Base-by-base conservation (phyloP, 2,888 invertebrate species). In the Aleiodes alternator region DNA sequence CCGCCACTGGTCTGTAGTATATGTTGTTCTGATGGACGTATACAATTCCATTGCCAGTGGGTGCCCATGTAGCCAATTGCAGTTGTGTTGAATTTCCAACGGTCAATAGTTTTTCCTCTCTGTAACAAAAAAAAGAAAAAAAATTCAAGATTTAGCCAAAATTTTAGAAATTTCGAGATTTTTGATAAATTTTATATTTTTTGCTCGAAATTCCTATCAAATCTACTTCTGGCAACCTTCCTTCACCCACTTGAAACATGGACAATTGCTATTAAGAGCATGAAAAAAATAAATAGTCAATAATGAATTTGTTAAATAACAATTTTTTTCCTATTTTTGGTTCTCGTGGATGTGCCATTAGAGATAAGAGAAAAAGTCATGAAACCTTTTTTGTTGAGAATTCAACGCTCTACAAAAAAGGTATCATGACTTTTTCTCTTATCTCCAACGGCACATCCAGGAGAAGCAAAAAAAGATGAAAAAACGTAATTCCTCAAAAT, bases 61-160 rank as follows among this genome's bases (percentile, higher is more conserved):
- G 95, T 0, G 93, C 92, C 96, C 96, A 97, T 43, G 93, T 91
- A n/a, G 93, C 94, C 79, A 95, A 92, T 86, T 96, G 94, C 29
- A 95, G 90, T 59, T 91, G 89, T 2, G 90, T 90, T 9, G 91
- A 90, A 0, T 90, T 90, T 43, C 90, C 87, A n/a, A 82, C 77
- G 69, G 79, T 79, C 51, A 87, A 80, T 73, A 76, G 71, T 78
- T 81, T 84, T 78, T 86, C 84, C 68, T 81, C 75, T 64, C 86
- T 85, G 82, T 4, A 79, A 80, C 23, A 23, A 23, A 23, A 23
- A 23, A 23, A 23, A 23, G 2, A 23, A 23, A 1, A 23, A 23
- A 23, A 23, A 23, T 23, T 23, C 2, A 2, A 23, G 23, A 23
- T 23, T 23, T 23, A 23, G 2, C 2, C 23, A 23, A 23, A 23